Evolutionary conservation across 2,113 vertebrate species (phyloP), one percentile per base, ranked within the genome.

Genomic region (Caranx melampygus): DNA sequence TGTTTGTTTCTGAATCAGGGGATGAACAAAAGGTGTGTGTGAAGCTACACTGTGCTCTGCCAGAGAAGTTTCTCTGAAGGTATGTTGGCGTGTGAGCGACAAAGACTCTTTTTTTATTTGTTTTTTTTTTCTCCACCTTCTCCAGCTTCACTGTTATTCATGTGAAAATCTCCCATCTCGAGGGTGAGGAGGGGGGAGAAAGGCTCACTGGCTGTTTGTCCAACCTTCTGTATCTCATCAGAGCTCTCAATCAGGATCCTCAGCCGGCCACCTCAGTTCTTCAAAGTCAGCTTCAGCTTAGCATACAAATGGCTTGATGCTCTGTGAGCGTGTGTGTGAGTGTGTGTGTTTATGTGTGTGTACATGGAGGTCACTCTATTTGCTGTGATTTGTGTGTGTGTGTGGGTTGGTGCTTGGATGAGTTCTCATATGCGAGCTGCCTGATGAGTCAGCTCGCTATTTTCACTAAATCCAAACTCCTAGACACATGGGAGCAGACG

Each of bases 201-300:
- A 66, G 62, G 75, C 84, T 81, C 65, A 49, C 49, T 44, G 78
- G 71, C 85, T 82, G 80, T 83, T 86, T 91, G 75, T 89, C 76
- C 80, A 78, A 82, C 79, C 83, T 76, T 35, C 72, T 87, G 86
- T 77, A 85, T 92, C 83, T 90, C 89, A 89, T 93, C 89, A 91
- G 57, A 5, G 66, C 83, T 75, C 91, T 90, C 74, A 86, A 88
- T 91, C 93, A 89, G 79, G 62, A 75, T 65, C 81, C 52, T 64
- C 79, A 67, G 75, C 76, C 58, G 21, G 64, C 79, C 71, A 78
- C 83, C 59, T 71, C 73, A 35, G 57, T 78, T 83, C 72, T 83
- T 90, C 88, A 91, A 91, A 91, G 89, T 93, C 89, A 87, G 47
- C 85, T 85, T 89, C 78, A 78, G 88, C 91, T 91, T 93, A 80